These are phyloP conservation scores for Penaeus chinensis DNA, from an alignment of 1,140 invertebrate genomes.

Conservation along the genomic window DNA sequence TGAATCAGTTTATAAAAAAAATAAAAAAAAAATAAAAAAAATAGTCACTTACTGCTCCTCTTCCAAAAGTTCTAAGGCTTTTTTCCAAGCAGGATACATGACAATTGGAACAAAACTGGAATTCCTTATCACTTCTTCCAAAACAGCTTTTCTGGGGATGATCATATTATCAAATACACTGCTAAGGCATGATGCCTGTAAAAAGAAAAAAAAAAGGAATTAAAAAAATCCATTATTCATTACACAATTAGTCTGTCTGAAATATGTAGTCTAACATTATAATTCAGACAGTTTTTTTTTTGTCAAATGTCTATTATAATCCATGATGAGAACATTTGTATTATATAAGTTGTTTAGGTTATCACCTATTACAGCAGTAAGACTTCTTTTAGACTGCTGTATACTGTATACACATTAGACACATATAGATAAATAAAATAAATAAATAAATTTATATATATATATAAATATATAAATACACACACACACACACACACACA, in stretches of 20 bases:
- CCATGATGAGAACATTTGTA: background rate
- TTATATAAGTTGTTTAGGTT: background rate
- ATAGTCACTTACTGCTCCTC: background rate
- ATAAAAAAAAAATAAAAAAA: background rate
- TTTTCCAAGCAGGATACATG: conserved; percentile 1
- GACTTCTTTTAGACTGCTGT: background rate
- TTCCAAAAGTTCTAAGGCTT: background rate
- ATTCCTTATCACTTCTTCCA: background rate
- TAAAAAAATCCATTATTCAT: no score
- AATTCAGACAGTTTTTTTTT: no score
- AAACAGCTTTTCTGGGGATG: background rate
- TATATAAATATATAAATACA: conserved; percentile 5
- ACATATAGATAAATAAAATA: conserved; percentile 19
- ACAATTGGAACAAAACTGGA: background rate
- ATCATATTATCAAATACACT: background rate
- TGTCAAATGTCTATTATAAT: no score
- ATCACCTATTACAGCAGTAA: background rate
- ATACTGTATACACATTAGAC: conserved; percentile 1
- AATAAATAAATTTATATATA: conserved; percentile 14
- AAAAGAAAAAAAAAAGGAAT: no score
- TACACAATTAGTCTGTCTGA: no score
- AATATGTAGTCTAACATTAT: no score
- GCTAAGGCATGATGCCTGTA: no score
- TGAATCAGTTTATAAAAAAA: background rate
- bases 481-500: background rate